Conservation (phyloP, 1,140 invertebrate genomes). For the Globodera ellingtonae region DNA sequence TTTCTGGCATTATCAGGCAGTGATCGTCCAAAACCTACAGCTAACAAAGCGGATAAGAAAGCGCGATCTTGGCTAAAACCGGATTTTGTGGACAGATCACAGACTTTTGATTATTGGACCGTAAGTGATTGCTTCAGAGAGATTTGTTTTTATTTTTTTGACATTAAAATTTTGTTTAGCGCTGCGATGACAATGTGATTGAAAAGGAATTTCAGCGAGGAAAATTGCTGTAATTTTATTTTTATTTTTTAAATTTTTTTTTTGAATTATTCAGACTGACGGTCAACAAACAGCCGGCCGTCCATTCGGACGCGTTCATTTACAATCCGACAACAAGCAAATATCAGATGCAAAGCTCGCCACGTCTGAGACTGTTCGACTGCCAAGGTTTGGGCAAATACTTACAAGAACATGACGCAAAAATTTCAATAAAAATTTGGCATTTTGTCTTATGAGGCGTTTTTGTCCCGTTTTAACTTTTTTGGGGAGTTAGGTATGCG, state of each 20-base stretch:
- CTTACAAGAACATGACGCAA: background rate
- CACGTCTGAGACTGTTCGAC: background rate
- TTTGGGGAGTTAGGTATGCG: too few species aligned
- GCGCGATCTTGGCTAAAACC: background rate
- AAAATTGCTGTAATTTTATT: constrained; percentile 2
- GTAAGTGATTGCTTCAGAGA: background rate
- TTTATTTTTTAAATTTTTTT: background rate
- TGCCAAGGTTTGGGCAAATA: background rate
- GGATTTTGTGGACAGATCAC: background rate
- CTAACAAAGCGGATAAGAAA: background rate
- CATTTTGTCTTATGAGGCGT: too few species aligned
- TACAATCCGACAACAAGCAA: background rate
- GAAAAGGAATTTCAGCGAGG: constrained; percentile 43
- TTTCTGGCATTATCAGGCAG: too few species aligned
- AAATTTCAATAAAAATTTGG: too few species aligned
- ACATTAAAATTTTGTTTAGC: background rate
- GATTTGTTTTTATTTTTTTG: too few species aligned
- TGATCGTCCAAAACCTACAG: background rate
- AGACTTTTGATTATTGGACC: constrained; percentile 1
- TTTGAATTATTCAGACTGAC: constrained; percentile 37
- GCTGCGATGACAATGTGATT: constrained; percentile 32
- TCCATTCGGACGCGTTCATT: constrained; percentile 16
- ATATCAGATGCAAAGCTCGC: background rate
- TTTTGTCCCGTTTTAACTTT: too few species aligned
- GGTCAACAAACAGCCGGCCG: constrained; percentile 42